Conservation (phyloP, 2,797 vertebrate genomes). For the Graptemys geographica region DNA sequence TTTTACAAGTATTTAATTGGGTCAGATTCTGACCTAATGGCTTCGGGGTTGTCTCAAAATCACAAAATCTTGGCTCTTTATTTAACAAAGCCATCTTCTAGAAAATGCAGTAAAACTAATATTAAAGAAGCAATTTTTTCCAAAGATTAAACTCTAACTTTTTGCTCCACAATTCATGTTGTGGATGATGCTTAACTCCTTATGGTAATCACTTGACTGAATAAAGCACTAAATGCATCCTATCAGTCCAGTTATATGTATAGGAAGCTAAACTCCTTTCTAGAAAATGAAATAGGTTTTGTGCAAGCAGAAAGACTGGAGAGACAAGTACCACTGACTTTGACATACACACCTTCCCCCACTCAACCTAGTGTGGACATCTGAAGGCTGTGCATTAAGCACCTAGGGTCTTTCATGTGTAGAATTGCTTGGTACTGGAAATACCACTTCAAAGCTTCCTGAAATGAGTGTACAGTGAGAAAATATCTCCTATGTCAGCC, state of each 20-base stretch:
- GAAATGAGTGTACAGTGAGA: not conserved
- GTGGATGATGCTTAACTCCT: not conserved
- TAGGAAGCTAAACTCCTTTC: not conserved
- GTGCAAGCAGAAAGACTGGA: not conserved
- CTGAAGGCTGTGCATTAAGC: not conserved
- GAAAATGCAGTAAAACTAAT: slow-evolving; percentile 20
- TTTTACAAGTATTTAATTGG: not conserved
- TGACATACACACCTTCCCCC: not conserved
- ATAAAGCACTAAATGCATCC: not conserved
- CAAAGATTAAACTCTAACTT: not conserved
- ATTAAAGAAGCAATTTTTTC: not conserved
- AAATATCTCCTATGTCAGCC: not conserved
- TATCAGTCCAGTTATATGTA: not conserved
- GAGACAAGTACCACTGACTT: not conserved
- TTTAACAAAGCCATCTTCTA: slow-evolving; percentile 6
- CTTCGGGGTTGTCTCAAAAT: not conserved
- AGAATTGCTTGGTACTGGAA: not conserved
- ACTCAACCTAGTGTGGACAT: not conserved
- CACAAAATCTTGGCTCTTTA: slow-evolving; percentile 9
- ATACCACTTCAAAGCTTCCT: not conserved
- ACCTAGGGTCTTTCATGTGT: not conserved
- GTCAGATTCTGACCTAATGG: not conserved
- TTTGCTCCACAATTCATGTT: not conserved
- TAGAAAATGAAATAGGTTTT: not conserved
- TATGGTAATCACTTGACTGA: not conserved